A percentile compares a stretch with the other conserved stretches of the same genome.
phyloP scores from a whole-genome alignment of 92 coral and sea anemone species.

The Parazoanthus darwini region DNA sequence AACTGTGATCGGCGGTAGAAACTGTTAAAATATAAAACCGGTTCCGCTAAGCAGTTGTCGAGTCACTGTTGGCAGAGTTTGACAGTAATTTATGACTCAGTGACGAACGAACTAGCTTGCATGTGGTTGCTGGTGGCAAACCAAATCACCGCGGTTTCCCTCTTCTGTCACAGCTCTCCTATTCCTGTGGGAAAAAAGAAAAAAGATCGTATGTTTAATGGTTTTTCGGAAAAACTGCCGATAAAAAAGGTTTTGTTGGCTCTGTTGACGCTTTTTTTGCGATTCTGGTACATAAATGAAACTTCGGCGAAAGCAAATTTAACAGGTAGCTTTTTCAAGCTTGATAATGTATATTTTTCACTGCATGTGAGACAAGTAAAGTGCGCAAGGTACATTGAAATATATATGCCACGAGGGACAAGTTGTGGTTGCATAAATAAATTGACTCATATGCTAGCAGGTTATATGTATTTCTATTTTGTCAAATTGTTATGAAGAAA shows the following conservation, averaged over 20 bases:
- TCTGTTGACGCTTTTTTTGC: not conserved
- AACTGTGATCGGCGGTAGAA: not conserved
- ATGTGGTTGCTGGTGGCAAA: constrained; percentile 36
- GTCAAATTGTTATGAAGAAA: not conserved
- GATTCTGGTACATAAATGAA: not conserved
- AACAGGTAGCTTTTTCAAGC: not conserved
- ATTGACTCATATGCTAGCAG: not conserved
- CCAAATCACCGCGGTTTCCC: not conserved
- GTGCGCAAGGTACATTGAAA: not conserved
- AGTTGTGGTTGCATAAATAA: not conserved
- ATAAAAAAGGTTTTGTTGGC: not conserved
- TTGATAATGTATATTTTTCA: not conserved
- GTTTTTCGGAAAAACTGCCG: not conserved
- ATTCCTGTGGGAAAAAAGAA: constrained; percentile 45
- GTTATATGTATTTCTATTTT: not conserved
- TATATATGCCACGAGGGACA: constrained; percentile 26
- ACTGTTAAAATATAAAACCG: not conserved
- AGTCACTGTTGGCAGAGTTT: not conserved
- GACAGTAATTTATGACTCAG: constrained; percentile 13
- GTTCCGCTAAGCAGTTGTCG: not conserved
- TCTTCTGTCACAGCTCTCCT: constrained; percentile 13
- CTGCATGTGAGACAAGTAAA: not conserved
- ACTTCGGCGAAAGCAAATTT: not conserved
- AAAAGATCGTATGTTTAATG: constrained; percentile 30
- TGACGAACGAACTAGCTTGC: constrained; percentile 19